These are phyloP conservation scores for Celastrina argiolus DNA, from an alignment of 2,888 invertebrate species.

Conservation along the genomic window DNA sequence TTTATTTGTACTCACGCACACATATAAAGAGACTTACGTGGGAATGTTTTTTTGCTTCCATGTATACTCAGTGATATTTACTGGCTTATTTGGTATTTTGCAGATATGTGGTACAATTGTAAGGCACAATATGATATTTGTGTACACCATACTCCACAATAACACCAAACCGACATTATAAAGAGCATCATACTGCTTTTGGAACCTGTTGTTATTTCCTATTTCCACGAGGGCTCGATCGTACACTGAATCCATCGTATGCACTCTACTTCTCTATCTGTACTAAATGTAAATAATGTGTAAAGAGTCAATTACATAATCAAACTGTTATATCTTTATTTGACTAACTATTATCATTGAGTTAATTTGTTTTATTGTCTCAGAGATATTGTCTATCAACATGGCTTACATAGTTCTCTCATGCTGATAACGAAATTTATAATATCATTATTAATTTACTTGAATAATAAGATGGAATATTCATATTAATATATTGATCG, in stretches of 20 bases:
- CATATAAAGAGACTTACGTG: conserved; percentile 39
- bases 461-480: too few relatives aligned
- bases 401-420: neutral
- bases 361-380: neutral
- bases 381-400: neutral
- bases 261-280: neutral
- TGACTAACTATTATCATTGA: neutral
- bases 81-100: conserved; percentile 49
- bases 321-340: neutral
- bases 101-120: conserved; percentile 64
- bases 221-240: conserved; percentile 51
- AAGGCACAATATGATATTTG: conserved; percentile 61
- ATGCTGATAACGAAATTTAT: neutral
- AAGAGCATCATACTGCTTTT: conserved; percentile 58
- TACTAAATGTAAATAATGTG: neutral
- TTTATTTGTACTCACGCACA: too few relatives aligned
- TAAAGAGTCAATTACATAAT: neutral
- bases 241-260: conserved; percentile 47
- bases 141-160: conserved; percentile 57
- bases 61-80: conserved; percentile 44
- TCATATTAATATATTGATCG: too few relatives aligned
- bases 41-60: conserved; percentile 58
- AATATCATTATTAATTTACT: too few relatives aligned
- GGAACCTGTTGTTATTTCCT: conserved; percentile 61
- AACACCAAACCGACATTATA: conserved; percentile 55